Evolutionary conservation across 1,140 invertebrate species (phyloP), one percentile per base, ranked within the genome.

Genomic region (Paraescarpia echinospica): DNA sequence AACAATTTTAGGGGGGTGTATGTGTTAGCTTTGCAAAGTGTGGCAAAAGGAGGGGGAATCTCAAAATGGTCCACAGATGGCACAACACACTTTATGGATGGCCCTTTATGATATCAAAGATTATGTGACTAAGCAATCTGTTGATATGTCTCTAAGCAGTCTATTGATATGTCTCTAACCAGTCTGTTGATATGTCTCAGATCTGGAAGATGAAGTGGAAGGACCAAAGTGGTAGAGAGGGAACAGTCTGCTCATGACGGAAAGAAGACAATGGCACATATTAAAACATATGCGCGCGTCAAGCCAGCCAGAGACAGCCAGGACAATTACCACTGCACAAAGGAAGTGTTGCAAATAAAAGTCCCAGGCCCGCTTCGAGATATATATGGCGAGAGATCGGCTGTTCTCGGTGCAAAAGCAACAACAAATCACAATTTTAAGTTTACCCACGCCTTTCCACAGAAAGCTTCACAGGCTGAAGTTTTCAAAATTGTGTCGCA

Each of bases 231-330:
- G 90, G 34, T 34, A 91, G 35, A 35, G n/a, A 91, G n/a, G 90
- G n/a, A 41, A 18, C 34, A 14, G 35, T 4, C 34, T 22, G 14
- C 34, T 8, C 90, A 91, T 41, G 34, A 14, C 59, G 22, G 27
- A 18, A 4, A 77, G 12, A 77, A 77, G 12, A 77, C 59, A 31
- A 96, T 96, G 95, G 94, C 95, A 31, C 94, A 95, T 91, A 96
- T 96, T 48, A 95, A 95, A 89, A 96, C 95, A 14, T 95, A 94
- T 93, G 95, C 95, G 31, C 94, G 95, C 41, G 94, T 96, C 31
- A 95, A 95, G 91, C 95, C 95, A 22, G 93, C 94, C 0, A 91
- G 93, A 33, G 93, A 94, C 9, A 93, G 93, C 33, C 95, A 94
- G 92, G 93, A 94, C 18, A 94, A 95, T 33, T 95, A 94, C 94